Evolutionary conservation across 2,888 invertebrate species (phyloP).

Genomic region (Drosophila lacicola): DNA sequence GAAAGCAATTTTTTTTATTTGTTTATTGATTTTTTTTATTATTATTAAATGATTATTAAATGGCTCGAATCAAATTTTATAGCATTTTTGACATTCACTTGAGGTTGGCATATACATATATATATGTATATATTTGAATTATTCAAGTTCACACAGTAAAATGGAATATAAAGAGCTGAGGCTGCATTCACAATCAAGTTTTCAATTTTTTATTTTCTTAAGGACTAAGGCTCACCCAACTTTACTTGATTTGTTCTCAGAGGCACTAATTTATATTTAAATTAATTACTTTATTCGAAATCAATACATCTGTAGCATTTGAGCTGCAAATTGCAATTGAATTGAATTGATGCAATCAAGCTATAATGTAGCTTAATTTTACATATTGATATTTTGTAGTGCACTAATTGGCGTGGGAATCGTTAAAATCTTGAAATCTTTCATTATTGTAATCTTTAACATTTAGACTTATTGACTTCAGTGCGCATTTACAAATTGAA

Average conservation of each 20-base stretch:
- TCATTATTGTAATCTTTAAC: neutral
- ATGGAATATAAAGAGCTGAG: too few relatives aligned
- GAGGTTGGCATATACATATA: neutral
- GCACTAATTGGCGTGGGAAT: slow-evolving; percentile 5
- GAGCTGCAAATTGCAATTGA: slow-evolving; percentile 1
- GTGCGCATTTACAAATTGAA: neutral
- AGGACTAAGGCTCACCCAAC: neutral
- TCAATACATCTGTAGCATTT: neutral
- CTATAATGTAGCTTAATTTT: neutral
- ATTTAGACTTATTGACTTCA: neutral
- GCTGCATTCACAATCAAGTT: too few relatives aligned
- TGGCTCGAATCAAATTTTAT: slow-evolving; percentile 9
- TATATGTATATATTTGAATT: too few relatives aligned
- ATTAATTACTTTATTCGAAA: neutral
- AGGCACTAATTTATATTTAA: too few relatives aligned
- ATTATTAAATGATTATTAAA: slow-evolving; percentile 4
- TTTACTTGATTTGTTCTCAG: too few relatives aligned
- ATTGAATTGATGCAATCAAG: neutral
- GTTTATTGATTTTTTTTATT: neutral
- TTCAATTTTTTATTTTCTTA: too few relatives aligned
- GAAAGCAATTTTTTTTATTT: neutral
- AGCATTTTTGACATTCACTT: slow-evolving; percentile 10
- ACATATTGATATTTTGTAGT: neutral
- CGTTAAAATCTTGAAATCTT: neutral
- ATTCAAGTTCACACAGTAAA: too few relatives aligned